Conservation (phyloP, 2,888 invertebrate species). For the Micoletzkya japonica region DNA sequence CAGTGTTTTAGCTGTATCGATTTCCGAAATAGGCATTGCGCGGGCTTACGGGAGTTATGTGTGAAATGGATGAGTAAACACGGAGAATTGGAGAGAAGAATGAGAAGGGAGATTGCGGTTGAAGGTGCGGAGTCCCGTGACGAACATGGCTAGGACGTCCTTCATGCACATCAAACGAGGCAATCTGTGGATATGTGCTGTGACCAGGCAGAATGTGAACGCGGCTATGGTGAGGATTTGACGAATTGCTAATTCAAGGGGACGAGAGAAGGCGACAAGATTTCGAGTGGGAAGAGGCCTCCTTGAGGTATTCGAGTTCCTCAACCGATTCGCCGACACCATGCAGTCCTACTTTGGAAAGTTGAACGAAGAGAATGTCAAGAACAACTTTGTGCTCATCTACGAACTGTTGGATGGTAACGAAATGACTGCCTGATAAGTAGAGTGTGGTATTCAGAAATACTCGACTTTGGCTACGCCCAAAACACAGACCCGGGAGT, state of each 20-base stretch:
- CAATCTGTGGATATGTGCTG: conserved; percentile 98
- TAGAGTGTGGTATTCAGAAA: conserved; percentile 74
- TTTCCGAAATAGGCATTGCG: conserved; percentile 26
- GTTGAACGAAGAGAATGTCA: conserved; percentile 98
- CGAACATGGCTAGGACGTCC: conserved; percentile 96
- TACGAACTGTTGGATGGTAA: conserved; percentile 90
- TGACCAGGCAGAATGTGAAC: conserved; percentile 99
- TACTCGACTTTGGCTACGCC: conserved; percentile 98
- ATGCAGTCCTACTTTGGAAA: conserved; percentile 99
- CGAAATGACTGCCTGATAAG: conserved; percentile 47
- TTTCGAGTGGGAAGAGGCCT: background rate
- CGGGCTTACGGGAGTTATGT: background rate
- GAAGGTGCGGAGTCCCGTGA: conserved; percentile 91
- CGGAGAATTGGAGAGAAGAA: background rate
- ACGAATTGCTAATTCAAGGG: background rate
- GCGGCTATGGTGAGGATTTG: conserved; percentile 83
- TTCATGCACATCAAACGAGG: conserved; percentile 99
- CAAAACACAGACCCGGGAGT: conserved; percentile 99
- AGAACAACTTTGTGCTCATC: conserved; percentile 99
- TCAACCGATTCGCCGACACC: conserved; percentile 86
- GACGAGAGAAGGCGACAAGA: background rate
- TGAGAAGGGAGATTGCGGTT: background rate
- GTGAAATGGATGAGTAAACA: background rate
- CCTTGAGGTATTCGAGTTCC: conserved; percentile 67
- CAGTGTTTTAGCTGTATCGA: too few relatives aligned